These are phyloP conservation scores for Poecilia gillii DNA, from an alignment of 2,797 vertebrate genomes.

Conservation along the genomic window DNA sequence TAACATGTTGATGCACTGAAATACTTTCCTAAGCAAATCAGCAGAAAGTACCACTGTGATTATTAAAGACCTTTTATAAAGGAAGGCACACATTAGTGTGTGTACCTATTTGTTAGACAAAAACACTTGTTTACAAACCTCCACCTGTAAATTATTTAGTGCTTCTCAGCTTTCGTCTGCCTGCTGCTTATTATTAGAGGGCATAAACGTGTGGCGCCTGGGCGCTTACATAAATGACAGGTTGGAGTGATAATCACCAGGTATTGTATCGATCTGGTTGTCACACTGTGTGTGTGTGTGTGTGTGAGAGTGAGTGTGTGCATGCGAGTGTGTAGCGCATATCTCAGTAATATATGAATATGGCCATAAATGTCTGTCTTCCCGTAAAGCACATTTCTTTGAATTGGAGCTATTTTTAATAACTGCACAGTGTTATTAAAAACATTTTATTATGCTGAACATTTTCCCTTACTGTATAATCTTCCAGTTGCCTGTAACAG, in stretches of 20 bases:
- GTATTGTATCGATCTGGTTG: conserved; percentile 22
- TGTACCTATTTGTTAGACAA: conserved; percentile 17
- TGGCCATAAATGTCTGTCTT: conserved; percentile 65
- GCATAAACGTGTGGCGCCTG: conserved; percentile 22
- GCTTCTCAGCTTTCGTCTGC: conserved; percentile 24
- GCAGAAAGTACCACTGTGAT: neutral
- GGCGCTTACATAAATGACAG: conserved; percentile 21
- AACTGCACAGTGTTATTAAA: conserved; percentile 42
- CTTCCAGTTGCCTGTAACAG: neutral
- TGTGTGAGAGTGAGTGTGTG: neutral
- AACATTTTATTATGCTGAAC: neutral
- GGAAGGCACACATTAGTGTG: conserved; percentile 1
- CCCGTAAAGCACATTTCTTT: conserved; percentile 84
- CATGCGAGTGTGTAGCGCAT: too few species aligned
- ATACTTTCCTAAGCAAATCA: neutral
- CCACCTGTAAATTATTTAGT: conserved; percentile 54
- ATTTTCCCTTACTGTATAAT: neutral
- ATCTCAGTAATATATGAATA: neutral
- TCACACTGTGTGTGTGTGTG: neutral
- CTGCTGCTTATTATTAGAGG: conserved; percentile 29
- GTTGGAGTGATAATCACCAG: conserved; percentile 26
- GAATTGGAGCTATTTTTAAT: neutral
- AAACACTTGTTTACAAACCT: conserved; percentile 25
- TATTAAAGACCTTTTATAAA: conserved; percentile 3
- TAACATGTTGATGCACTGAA: neutral